Evolutionary conservation across 1,140 invertebrate species (phyloP).

Genomic region (Tigriopus japonicus): DNA sequence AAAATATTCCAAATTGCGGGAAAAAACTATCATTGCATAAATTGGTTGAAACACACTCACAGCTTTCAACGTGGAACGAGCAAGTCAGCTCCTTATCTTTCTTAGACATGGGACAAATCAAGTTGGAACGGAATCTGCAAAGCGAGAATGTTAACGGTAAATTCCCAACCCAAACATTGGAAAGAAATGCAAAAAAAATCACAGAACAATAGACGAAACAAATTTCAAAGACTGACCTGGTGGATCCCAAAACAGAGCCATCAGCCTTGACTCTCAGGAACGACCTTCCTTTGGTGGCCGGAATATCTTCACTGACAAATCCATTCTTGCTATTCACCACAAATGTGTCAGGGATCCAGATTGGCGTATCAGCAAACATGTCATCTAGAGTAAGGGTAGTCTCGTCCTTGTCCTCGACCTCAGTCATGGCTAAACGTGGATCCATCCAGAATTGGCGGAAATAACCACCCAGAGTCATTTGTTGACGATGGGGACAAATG

Average conservation of each 20-base stretch:
- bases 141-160: too few relatives aligned
- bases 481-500: neutral
- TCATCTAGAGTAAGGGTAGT: neutral
- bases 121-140: too few relatives aligned
- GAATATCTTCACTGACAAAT: neutral
- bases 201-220: too few relatives aligned
- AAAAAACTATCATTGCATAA: too few relatives aligned
- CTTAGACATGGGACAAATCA: too few relatives aligned
- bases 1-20: too few relatives aligned
- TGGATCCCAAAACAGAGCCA: neutral
- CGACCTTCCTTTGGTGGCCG: neutral
- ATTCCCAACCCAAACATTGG: too few relatives aligned
- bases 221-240: too few relatives aligned
- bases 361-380: neutral
- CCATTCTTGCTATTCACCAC: neutral
- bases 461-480: neutral
- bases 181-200: too few relatives aligned
- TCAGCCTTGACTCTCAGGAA: neutral
- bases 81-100: too few relatives aligned
- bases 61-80: too few relatives aligned
- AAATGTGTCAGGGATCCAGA: neutral
- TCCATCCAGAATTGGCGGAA: neutral
- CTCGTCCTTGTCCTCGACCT: neutral
- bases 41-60: too few relatives aligned
- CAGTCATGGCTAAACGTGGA: neutral